phyloP scores from a whole-genome alignment of 2,888 invertebrate genomes.

The Enchytraeus crypticus region DNA sequence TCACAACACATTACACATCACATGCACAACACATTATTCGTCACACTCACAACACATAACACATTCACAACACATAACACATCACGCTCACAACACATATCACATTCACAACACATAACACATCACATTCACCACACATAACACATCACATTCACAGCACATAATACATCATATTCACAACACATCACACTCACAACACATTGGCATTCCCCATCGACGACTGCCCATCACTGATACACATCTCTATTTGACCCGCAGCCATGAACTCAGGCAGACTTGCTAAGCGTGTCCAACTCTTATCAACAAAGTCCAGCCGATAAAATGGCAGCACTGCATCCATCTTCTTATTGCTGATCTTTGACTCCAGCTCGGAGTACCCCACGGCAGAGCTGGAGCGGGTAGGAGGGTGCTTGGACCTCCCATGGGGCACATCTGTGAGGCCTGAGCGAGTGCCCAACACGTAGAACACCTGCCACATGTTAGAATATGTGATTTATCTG shows the following conservation, averaged over 20 bases:
- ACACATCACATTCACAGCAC: too few relatives aligned
- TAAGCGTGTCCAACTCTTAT: slow-evolving; percentile 12
- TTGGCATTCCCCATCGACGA: slow-evolving; percentile 8
- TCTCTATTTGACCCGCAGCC: slow-evolving; percentile 2
- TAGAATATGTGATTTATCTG: too few relatives aligned
- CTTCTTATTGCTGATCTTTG: not conserved
- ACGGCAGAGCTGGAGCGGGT: not conserved
- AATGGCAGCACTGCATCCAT: slow-evolving; percentile 21
- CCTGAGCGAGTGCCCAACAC: slow-evolving; percentile 11
- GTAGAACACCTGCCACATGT: too few relatives aligned
- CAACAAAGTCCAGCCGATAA: slow-evolving; percentile 13
- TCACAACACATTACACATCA: too few relatives aligned
- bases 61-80: too few relatives aligned
- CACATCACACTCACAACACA: not conserved
- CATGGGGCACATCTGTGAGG: slow-evolving; percentile 7
- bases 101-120: too few relatives aligned
- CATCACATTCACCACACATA: too few relatives aligned
- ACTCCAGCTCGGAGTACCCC: not conserved
- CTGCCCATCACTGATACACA: slow-evolving; percentile 17
- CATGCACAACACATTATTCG: too few relatives aligned
- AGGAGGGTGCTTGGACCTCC: not conserved
- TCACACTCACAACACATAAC: too few relatives aligned
- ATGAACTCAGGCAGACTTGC: slow-evolving; percentile 15
- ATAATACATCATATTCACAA: too few relatives aligned
- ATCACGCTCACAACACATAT: too few relatives aligned